Percentiles rank a stretch among this genome's conserved stretches.
Conservation (phyloP, 2,888 invertebrate species). For the Torymus texanus region DNA sequence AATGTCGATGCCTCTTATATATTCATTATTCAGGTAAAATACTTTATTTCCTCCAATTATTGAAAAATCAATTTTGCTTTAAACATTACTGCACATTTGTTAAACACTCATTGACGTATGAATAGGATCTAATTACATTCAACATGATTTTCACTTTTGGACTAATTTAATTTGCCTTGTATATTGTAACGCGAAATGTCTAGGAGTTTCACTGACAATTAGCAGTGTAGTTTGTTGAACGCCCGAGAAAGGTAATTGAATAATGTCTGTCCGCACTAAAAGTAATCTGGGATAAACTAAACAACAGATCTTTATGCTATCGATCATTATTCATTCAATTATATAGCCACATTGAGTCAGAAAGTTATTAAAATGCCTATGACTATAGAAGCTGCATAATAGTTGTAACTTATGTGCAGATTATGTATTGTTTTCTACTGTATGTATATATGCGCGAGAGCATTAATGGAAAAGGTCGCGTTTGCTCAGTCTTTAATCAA, state of each 20-base stretch:
- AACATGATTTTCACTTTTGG: too few species aligned
- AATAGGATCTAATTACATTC: too few species aligned
- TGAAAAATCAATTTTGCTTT: too few species aligned
- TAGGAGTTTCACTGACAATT: constrained; percentile 32
- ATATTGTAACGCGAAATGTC: background rate
- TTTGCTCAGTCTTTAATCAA: constrained; percentile 48
- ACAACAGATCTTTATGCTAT: constrained; percentile 29
- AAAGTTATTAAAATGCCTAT: constrained; percentile 52
- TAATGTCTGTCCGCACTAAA: background rate
- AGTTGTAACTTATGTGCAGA: constrained; percentile 43
- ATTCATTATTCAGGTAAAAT: too few species aligned
- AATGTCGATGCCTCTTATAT: too few species aligned
- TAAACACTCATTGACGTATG: too few species aligned
- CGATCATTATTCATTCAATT: constrained; percentile 36
- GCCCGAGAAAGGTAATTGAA: constrained; percentile 29
- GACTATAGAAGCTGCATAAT: constrained; percentile 35
- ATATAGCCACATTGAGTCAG: constrained; percentile 4
- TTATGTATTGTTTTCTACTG: constrained; percentile 52
- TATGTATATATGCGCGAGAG: background rate
- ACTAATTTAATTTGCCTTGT: background rate
- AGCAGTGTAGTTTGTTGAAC: constrained; percentile 18
- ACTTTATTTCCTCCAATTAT: too few species aligned
- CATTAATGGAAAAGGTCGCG: constrained; percentile 41
- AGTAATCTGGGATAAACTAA: constrained; percentile 41
- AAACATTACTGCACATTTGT: too few species aligned